Percentiles rank a stretch among this genome's conserved stretches.
phyloP scores from a whole-genome alignment of 2,888 invertebrate genomes.

The Julus scanicus region DNA sequence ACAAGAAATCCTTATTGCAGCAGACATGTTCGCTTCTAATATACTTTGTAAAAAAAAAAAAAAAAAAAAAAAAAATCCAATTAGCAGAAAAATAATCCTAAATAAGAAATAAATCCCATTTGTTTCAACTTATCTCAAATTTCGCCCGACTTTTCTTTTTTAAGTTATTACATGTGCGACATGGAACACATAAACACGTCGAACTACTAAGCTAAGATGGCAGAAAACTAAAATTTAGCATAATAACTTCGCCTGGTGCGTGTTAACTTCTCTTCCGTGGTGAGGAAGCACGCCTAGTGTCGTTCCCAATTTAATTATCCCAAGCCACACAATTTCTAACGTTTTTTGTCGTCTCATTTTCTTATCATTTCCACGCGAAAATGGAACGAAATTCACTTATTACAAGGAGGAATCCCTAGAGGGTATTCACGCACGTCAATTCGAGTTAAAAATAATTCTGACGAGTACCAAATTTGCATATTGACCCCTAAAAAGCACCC shows the following conservation, averaged over 20 bases:
- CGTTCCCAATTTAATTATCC: constrained; percentile 26
- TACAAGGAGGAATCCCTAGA: background rate
- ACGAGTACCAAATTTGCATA: background rate
- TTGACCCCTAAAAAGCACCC: constrained; percentile 25
- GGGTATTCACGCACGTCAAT: constrained; percentile 39
- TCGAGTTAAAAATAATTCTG: constrained; percentile 41
- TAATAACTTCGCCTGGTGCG: background rate
- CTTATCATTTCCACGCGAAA: constrained; percentile 40
- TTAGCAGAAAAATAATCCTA: constrained; percentile 41
- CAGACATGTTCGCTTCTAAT: background rate
- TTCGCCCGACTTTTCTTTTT: background rate
- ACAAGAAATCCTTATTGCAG: background rate
- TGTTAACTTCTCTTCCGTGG: background rate
- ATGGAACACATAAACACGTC: background rate
- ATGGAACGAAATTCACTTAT: constrained; percentile 34
- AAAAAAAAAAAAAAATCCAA: background rate
- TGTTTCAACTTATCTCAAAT: constrained; percentile 8
- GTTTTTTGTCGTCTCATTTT: constrained; percentile 25
- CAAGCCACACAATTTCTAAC: constrained; percentile 35
- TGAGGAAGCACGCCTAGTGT: constrained; percentile 17
- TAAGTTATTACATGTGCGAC: background rate
- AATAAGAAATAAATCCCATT: constrained; percentile 37
- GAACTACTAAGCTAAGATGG: background rate
- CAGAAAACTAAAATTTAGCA: background rate
- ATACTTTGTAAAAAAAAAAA: background rate